These are phyloP conservation scores for Aphelenchoides besseyi DNA, from an alignment of 1,140 invertebrate genomes.

Conservation along the genomic window DNA sequence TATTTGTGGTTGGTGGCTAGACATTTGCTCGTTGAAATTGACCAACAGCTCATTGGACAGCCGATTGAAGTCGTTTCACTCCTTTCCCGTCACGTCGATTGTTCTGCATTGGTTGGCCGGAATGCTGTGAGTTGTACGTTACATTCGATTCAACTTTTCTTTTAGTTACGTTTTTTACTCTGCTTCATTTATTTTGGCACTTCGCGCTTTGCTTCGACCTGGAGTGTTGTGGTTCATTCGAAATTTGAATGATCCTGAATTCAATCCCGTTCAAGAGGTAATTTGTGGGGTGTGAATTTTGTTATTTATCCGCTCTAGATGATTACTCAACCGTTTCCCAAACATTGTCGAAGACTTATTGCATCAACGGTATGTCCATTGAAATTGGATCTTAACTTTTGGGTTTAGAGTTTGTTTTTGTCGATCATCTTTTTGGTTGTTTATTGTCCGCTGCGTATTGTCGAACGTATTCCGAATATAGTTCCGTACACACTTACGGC, in stretches of 20 bases:
- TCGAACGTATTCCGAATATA: slow-evolving; percentile 81
- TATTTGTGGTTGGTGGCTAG: slow-evolving; percentile 97
- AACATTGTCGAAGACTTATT: slow-evolving; percentile 81
- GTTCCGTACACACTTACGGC: slow-evolving; percentile 83
- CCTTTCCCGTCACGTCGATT: slow-evolving; percentile 86
- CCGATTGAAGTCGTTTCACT: slow-evolving; percentile 79
- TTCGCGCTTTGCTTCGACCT: slow-evolving; percentile 78
- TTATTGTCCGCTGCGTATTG: slow-evolving; percentile 84
- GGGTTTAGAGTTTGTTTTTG: slow-evolving; percentile 74
- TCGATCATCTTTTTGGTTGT: slow-evolving; percentile 90
- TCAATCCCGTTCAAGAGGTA: slow-evolving; percentile 81
- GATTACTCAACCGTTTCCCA: slow-evolving; percentile 71
- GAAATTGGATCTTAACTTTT: slow-evolving; percentile 16
- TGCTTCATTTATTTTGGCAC: slow-evolving; percentile 87
- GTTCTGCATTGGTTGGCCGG: slow-evolving; percentile 99
- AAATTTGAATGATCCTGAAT: slow-evolving; percentile 97
- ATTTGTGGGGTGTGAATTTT: no score
- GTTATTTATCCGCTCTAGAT: no score
- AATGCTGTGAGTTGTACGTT: no score
- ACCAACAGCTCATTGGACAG: slow-evolving; percentile 64
- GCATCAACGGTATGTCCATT: slow-evolving; percentile 76
- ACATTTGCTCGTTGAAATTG: slow-evolving; percentile 81
- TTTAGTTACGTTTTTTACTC: slow-evolving; percentile 99
- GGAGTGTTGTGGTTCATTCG: slow-evolving; percentile 66
- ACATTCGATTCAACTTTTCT: no score